These are phyloP conservation scores for Andrena fulva DNA, from an alignment of 2,888 invertebrate species.

Conservation along the genomic window DNA sequence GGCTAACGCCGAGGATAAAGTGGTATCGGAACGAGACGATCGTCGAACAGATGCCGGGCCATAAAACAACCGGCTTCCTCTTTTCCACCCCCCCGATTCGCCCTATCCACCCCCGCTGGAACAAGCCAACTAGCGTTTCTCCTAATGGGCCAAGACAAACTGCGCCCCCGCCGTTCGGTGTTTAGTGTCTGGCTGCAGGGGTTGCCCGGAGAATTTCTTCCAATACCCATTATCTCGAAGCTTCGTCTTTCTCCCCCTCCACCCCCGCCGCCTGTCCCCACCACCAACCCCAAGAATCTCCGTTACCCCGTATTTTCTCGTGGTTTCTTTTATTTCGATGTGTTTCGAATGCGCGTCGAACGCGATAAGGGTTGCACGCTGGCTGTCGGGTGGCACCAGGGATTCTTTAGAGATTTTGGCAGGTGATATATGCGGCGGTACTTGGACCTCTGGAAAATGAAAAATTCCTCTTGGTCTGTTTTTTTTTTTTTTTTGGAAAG, in stretches of 20 bases:
- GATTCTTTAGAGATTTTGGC: neutral
- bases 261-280: conserved; percentile 11
- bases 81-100: conserved; percentile 76
- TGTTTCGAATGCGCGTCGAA: conserved; percentile 46
- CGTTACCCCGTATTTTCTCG: conserved; percentile 49
- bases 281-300: conserved; percentile 15
- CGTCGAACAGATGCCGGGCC: conserved; percentile 85
- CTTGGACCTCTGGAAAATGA: conserved; percentile 1
- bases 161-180: conserved; percentile 80
- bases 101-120: conserved; percentile 75
- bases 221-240: conserved; percentile 76
- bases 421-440: neutral
- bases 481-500: neutral
- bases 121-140: conserved; percentile 84
- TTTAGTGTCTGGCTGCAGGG: conserved; percentile 77
- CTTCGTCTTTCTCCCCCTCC: conserved; percentile 59
- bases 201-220: conserved; percentile 75
- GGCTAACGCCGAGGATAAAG: conserved; percentile 84
- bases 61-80: conserved; percentile 84
- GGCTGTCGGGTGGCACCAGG: neutral
- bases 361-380: conserved; percentile 30
- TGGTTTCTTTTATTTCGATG: conserved; percentile 54
- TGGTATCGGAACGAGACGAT: conserved; percentile 85
- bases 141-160: conserved; percentile 85
- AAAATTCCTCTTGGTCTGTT: conserved; percentile 7